These are phyloP conservation scores for Tragopan temminckii DNA, from an alignment of 2,797 vertebrate genomes.

Conservation along the genomic window DNA sequence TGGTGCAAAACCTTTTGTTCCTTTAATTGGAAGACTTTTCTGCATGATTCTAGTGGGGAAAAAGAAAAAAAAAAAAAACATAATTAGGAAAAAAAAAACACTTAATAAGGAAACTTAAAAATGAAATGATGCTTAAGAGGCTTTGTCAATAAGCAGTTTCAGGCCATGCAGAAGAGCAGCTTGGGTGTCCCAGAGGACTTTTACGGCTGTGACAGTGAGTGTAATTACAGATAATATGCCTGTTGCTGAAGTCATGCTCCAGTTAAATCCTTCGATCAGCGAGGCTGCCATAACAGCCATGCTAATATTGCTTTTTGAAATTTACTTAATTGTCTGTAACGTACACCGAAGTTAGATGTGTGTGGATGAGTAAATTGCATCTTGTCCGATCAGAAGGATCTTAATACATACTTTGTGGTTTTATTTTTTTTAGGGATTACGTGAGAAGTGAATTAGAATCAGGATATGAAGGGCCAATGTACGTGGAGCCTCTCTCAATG, in stretches of 20 bases:
- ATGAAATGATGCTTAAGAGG: slow-evolving; percentile 57
- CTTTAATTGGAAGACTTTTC: background rate
- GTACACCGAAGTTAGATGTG: background rate
- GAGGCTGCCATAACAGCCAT: background rate
- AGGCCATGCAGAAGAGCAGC: slow-evolving; percentile 45
- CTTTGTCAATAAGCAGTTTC: slow-evolving; percentile 62
- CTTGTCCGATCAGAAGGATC: background rate
- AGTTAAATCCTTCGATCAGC: background rate
- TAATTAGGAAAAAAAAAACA: background rate
- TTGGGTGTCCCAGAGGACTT: slow-evolving; percentile 55
- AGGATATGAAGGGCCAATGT: slow-evolving; percentile 95
- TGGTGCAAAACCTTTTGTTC: background rate
- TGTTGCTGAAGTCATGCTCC: slow-evolving; percentile 22
- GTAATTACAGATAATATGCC: slow-evolving; percentile 64
- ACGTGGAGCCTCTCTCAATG: slow-evolving; percentile 96
- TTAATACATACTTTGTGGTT: slow-evolving; percentile 4
- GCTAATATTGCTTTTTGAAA: slow-evolving; percentile 31
- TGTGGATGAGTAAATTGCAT: slow-evolving; percentile 1
- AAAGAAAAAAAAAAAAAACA: background rate
- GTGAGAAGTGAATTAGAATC: slow-evolving; percentile 96
- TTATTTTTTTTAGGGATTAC: slow-evolving; percentile 89
- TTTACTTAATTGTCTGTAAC: background rate
- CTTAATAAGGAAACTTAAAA: slow-evolving; percentile 55
- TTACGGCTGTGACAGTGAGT: slow-evolving; percentile 47
- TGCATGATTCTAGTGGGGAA: background rate